A percentile compares a stretch with the other conserved stretches of the same genome.
phyloP scores from a whole-genome alignment of 2,888 invertebrate genomes.

The Epirrhoe tristata region DNA sequence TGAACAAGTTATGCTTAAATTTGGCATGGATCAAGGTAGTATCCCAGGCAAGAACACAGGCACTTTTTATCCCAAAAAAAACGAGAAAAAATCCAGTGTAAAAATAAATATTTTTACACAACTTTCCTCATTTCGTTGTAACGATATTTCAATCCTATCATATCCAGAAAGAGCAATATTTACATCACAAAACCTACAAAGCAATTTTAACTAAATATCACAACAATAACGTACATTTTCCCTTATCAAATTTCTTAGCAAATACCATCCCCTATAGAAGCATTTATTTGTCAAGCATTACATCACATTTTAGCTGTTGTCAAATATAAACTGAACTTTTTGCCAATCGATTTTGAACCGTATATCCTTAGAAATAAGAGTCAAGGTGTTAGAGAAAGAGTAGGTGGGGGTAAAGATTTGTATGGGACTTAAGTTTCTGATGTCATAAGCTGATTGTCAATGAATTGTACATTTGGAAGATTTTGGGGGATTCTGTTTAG shows the following conservation, averaged over 20 bases:
- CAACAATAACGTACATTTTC: not conserved
- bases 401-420: slow-evolving; percentile 47
- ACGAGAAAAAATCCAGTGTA: no score
- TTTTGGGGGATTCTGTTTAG: slow-evolving; percentile 36
- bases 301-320: slow-evolving; percentile 67
- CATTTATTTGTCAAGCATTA: slow-evolving; percentile 72
- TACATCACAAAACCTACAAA: not conserved
- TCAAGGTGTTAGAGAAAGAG: not conserved
- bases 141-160: slow-evolving; percentile 8
- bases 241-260: slow-evolving; percentile 11
- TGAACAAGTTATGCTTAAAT: no score
- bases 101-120: no score
- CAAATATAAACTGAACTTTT: slow-evolving; percentile 28
- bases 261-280: slow-evolving; percentile 43
- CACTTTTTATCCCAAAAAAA: no score
- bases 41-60: no score
- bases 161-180: not conserved
- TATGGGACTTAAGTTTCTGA: slow-evolving; percentile 63
- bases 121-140: no score
- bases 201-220: not conserved
- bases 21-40: no score
- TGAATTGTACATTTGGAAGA: slow-evolving; percentile 51
- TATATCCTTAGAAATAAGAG: not conserved
- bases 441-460: slow-evolving; percentile 70
- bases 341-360: not conserved